Conservation (phyloP, 2,113 vertebrate genomes). For the Paedocypris sp. region DNA sequence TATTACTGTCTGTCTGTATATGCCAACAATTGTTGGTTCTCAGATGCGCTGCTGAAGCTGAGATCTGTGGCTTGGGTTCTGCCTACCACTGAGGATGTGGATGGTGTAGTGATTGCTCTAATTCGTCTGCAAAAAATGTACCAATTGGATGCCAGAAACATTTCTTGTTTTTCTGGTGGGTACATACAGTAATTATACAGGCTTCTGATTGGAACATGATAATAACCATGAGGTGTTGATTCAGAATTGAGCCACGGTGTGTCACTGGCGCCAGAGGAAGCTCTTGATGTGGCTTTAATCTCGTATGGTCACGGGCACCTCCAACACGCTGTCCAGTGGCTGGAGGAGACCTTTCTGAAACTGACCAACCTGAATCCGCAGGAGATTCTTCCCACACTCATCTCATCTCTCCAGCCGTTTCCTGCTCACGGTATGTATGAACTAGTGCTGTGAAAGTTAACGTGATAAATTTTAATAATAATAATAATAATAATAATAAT, state of each 20-base stretch:
- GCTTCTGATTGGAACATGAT: no score
- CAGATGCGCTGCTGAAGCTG: not conserved
- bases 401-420: not conserved
- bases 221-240: not conserved
- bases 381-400: constrained; percentile 13
- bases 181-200: no score
- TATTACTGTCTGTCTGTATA: no score
- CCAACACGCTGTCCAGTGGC: constrained; percentile 20
- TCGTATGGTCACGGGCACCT: constrained; percentile 17
- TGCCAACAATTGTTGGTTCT: not conserved
- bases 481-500: no score
- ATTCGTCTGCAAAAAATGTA: constrained; percentile 35
- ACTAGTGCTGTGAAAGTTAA: no score
- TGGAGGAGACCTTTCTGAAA: constrained; percentile 25
- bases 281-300: constrained; percentile 26
- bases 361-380: constrained; percentile 17
- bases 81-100: constrained; percentile 24
- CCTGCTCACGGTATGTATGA: no score
- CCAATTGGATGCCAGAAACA: constrained; percentile 21
- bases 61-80: constrained; percentile 1
- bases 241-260: not conserved
- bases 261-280: constrained; percentile 29
- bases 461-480: no score
- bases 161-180: constrained; percentile 1
- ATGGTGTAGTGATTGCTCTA: constrained; percentile 29